A percentile compares a stretch with the other conserved stretches of the same genome.
Conservation (phyloP, 2,113 vertebrate genomes). For the Abramis brama region DNA sequence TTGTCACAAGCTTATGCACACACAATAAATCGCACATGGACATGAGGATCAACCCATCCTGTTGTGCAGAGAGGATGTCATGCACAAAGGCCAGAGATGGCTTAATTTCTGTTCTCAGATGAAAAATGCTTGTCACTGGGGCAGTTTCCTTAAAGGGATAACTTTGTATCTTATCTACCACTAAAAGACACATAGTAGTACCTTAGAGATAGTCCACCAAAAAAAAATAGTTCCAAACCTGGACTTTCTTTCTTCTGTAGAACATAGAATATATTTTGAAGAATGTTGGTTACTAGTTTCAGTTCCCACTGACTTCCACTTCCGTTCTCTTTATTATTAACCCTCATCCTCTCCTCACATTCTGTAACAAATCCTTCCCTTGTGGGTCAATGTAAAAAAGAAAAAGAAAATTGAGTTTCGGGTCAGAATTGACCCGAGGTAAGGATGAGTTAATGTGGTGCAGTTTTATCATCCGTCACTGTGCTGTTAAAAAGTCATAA, state of each 20-base stretch:
- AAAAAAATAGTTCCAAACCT: too few relatives aligned
- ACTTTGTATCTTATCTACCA: background rate
- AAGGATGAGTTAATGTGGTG: too few relatives aligned
- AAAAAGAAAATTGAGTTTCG: too few relatives aligned
- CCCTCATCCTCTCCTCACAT: too few relatives aligned
- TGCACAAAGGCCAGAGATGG: background rate
- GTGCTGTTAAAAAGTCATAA: too few relatives aligned
- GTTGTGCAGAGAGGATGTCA: constrained; percentile 48
- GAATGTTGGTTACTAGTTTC: background rate
- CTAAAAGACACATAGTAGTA: background rate
- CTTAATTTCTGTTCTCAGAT: background rate
- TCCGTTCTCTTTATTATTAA: too few relatives aligned
- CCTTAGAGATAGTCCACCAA: background rate
- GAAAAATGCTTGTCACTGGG: background rate
- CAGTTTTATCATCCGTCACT: too few relatives aligned
- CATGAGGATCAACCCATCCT: constrained; percentile 46
- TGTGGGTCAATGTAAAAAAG: too few relatives aligned
- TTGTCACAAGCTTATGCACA: background rate
- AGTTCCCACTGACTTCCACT: background rate
- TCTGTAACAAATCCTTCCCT: too few relatives aligned
- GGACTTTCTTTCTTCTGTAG: background rate
- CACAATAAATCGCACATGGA: background rate
- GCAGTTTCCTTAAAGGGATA: background rate
- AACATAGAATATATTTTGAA: background rate
- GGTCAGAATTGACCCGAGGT: too few relatives aligned